Base-by-base conservation (phyloP, 2,888 invertebrate species). In the Glyphotaelius pellucidus region DNA sequence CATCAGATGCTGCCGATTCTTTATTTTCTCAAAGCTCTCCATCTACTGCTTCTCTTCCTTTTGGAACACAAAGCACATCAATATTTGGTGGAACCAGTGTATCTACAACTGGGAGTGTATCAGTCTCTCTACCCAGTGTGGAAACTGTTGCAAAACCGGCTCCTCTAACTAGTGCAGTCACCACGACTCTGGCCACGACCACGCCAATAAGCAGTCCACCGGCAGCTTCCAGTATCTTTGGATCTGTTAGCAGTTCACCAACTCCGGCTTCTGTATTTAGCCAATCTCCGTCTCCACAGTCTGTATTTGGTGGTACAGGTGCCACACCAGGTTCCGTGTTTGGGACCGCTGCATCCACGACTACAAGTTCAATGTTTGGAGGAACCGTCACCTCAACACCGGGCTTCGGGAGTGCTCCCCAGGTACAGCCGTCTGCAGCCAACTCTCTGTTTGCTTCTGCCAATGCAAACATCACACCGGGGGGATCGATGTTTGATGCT, bases 231-330 rank as follows among this genome's bases (percentile, higher is more conserved):
- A 80, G 79, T 83, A 80, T 52, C 85, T 79, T 30, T 94, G 35
- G 93, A 94, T 30, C 93, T 88, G 93, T 94, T 94, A 25, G 94
- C 94, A 94, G 94, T 25, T 92, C 94, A 80, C 90, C 94, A 15
- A 93, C 94, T 38, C 93, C 94, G 3, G 93, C 94, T 80, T 94
- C 94, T 42, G 94, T 94, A 47, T 90, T 90, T 52, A 90, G 86
- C 42, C 90, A 80, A 32, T 67, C 67, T n/a, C n/a, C 30, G 80
- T 83, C 91, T 42, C n/a, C 85, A 25, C n/a, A 31, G n/a, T 85
- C 85, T 38, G 85, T 85, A 92, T 92, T 5, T 85, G 85, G 85
- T 85, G 38, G 25, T 91, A 80, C 92, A 52, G 89, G 92, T 35
- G 90, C 94, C 31, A 90, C 94, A 89, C 30, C 93, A 83, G 91